A percentile compares a stretch with the other conserved stretches of the same genome.
Conservation (phyloP, 2,113 vertebrate genomes). For the Hippocampus zosterae region DNA sequence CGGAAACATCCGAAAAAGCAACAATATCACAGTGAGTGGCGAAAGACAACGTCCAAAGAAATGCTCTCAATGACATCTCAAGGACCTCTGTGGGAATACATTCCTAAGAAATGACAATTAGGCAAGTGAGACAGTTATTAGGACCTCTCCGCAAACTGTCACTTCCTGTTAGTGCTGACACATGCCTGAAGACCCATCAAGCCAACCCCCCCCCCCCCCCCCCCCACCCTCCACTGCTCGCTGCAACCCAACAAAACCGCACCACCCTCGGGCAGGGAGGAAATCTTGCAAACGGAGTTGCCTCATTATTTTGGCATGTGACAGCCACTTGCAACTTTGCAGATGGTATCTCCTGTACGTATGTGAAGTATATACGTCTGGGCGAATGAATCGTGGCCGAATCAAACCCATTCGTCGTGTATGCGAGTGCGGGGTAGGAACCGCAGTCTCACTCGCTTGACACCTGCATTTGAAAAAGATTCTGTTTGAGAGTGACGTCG, state of each 20-base stretch:
- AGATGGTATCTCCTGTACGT: no score
- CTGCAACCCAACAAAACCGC: neutral
- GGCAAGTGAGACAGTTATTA: slow-evolving; percentile 71
- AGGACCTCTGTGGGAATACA: slow-evolving; percentile 50
- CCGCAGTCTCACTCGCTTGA: no score
- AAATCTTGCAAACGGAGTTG: slow-evolving; percentile 38
- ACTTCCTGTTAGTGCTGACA: slow-evolving; percentile 64
- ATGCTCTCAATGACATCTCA: slow-evolving; percentile 36
- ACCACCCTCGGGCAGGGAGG: slow-evolving; percentile 17
- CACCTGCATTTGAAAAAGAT: no score
- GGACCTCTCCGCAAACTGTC: slow-evolving; percentile 68
- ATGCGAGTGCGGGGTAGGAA: no score
- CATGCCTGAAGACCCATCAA: slow-evolving; percentile 34
- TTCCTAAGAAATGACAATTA: slow-evolving; percentile 66
- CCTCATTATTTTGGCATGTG: slow-evolving; percentile 27
- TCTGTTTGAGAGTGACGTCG: no score
- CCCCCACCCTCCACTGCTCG: neutral
- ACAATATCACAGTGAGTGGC: neutral
- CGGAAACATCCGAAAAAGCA: no score
- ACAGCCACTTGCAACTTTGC: neutral
- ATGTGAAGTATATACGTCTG: neutral
- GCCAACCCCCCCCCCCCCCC: slow-evolving; percentile 1
- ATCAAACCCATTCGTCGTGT: no score
- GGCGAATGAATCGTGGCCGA: neutral
- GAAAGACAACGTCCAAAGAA: slow-evolving; percentile 29